Conservation (phyloP, 2,888 invertebrate species). For the Neoitamus cyanurus region DNA sequence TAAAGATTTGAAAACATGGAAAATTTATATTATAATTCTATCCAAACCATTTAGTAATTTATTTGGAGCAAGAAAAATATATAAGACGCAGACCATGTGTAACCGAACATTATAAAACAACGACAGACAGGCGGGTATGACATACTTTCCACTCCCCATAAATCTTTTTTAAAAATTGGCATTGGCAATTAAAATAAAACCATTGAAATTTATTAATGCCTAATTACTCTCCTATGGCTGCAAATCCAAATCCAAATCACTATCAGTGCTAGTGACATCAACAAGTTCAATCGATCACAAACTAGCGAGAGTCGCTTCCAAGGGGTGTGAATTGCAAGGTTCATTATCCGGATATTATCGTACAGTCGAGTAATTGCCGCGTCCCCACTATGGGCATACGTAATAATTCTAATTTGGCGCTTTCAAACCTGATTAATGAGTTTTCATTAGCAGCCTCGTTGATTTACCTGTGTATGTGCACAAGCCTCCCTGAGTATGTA, state of each 20-base stretch:
- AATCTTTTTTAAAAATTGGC: no score
- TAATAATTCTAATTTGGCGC: neutral
- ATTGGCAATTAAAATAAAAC: no score
- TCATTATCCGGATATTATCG: neutral
- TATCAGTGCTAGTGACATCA: neutral
- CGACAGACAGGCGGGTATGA: no score
- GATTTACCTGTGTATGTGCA: neutral
- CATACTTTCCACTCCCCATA: no score
- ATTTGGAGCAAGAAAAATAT: no score
- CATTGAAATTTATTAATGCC: no score
- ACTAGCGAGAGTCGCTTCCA: neutral
- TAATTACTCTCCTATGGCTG: neutral
- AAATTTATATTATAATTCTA: no score
- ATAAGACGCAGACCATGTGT: no score
- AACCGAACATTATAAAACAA: no score
- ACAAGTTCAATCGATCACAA: neutral
- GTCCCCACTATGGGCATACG: neutral
- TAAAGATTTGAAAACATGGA: no score
- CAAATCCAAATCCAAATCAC: neutral
- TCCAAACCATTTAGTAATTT: no score
- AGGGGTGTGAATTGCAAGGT: neutral
- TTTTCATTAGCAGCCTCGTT: neutral
- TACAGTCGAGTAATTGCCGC: neutral
- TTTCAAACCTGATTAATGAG: slow-evolving; percentile 11
- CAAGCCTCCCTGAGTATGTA: neutral